phyloP scores from a whole-genome alignment of 1,140 invertebrate genomes.

The Polypedilum vanderplanki region DNA sequence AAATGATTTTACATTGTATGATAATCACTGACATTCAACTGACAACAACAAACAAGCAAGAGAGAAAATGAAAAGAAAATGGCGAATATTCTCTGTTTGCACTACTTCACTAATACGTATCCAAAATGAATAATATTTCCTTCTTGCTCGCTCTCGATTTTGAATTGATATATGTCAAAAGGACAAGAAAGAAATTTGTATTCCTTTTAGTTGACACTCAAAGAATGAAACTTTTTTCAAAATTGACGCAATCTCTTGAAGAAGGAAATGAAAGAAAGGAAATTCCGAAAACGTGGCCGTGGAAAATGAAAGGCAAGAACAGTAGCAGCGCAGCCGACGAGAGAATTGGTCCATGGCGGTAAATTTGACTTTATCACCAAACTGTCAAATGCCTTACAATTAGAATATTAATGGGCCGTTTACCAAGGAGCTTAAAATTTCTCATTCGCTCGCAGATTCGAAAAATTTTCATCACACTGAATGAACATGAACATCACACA shows the following conservation, averaged over 20 bases:
- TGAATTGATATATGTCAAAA: neutral
- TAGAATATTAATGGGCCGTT: conserved; percentile 29
- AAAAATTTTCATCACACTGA: conserved; percentile 5
- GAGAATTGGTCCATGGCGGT: conserved; percentile 16
- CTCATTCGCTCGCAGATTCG: neutral
- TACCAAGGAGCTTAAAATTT: neutral
- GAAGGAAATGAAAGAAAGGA: neutral
- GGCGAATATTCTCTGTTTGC: neutral
- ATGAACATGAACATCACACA: neutral
- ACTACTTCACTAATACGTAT: neutral
- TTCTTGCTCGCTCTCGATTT: neutral
- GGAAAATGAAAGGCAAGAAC: neutral
- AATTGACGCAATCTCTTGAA: neutral
- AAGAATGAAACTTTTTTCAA: neutral
- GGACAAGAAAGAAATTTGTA: neutral
- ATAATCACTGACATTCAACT: conserved; percentile 27
- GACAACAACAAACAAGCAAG: conserved; percentile 24
- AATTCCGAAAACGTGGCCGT: neutral
- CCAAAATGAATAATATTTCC: neutral
- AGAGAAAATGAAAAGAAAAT: neutral
- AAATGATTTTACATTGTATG: conserved; percentile 1
- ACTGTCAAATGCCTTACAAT: conserved; percentile 27
- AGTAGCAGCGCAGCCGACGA: neutral
- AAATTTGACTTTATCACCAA: conserved; percentile 28
- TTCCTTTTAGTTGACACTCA: no score